A percentile compares a stretch with the other conserved stretches of the same genome.
These are phyloP conservation scores for Anorthoa munda DNA, from an alignment of 2,888 invertebrate genomes.

Conservation along the genomic window DNA sequence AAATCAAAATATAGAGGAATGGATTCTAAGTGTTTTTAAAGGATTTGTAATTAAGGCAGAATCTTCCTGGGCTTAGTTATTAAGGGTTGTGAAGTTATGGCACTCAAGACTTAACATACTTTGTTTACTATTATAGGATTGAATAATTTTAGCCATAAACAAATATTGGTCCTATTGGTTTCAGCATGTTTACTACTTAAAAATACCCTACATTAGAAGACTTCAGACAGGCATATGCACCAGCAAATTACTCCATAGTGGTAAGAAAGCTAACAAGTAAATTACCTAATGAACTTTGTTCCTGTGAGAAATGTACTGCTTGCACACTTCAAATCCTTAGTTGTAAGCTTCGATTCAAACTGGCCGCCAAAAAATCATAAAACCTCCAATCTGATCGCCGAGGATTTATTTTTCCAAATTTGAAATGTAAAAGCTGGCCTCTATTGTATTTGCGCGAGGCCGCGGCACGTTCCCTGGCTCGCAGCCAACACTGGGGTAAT, in stretches of 20 bases:
- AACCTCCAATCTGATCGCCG: constrained; percentile 31
- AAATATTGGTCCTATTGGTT: no score
- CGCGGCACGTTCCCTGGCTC: constrained; percentile 55
- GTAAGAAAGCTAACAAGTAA: no score
- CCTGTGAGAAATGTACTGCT: neutral
- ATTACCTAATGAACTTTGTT: neutral
- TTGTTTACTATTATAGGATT: no score
- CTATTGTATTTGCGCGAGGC: constrained; percentile 46
- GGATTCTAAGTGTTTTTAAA: neutral
- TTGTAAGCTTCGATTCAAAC: neutral
- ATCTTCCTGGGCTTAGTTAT: neutral
- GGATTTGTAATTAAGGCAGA: neutral
- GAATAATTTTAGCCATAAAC: no score
- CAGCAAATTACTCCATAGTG: neutral
- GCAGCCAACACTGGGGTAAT: constrained; percentile 55
- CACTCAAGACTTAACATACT: neutral
- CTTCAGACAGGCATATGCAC: no score
- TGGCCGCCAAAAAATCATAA: constrained; percentile 21
- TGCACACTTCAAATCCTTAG: neutral
- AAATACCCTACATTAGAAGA: no score
- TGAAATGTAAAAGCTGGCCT: constrained; percentile 51
- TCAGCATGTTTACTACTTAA: no score
- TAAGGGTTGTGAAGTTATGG: neutral
- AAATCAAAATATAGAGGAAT: neutral
- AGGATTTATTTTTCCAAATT: constrained; percentile 52